A percentile compares a stretch with the other conserved stretches of the same genome.
phyloP scores from a whole-genome alignment of 2,113 vertebrate species.

The Cephalopholis sonnerati region DNA sequence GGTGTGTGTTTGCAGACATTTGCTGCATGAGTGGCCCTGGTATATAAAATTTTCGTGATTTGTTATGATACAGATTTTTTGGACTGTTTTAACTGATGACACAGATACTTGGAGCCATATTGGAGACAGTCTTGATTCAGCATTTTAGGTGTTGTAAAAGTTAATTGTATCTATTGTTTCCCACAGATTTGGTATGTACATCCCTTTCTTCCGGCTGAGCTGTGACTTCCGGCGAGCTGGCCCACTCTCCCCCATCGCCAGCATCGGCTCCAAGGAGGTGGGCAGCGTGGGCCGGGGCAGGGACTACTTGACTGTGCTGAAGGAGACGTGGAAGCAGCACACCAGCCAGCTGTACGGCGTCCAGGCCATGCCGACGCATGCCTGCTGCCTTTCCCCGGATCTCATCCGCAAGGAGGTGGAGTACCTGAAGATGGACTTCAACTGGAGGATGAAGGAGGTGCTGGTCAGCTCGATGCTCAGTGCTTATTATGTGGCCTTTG shows the following conservation, averaged over 20 bases:
- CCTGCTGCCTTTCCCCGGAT: conserved; percentile 97
- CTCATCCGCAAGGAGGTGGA: conserved; percentile 98
- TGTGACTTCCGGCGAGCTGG: conserved; percentile 89
- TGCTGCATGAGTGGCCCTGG: not conserved
- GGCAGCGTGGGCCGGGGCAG: conserved; percentile 82
- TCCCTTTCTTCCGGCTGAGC: conserved; percentile 95
- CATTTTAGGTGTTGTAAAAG: not conserved
- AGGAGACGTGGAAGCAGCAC: conserved; percentile 98
- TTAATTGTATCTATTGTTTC: not conserved
- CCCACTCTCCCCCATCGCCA: conserved; percentile 89
- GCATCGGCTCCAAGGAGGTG: conserved; percentile 90
- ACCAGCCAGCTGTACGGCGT: conserved; percentile 91
- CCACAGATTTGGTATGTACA: conserved; percentile 97
- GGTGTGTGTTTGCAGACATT: not conserved
- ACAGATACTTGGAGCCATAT: not conserved
- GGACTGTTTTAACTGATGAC: not conserved
- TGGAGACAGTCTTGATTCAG: not conserved
- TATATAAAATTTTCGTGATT: not conserved
- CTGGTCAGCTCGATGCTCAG: conserved; percentile 99
- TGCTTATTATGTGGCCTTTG: conserved; percentile 98
- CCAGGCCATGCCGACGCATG: conserved; percentile 95
- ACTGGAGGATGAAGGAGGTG: conserved; percentile 99
- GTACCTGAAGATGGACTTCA: conserved; percentile 97
- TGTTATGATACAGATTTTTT: not conserved
- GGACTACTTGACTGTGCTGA: conserved; percentile 93